Conservation (phyloP, 2,797 vertebrate species). For the Mus caroli region DNA sequence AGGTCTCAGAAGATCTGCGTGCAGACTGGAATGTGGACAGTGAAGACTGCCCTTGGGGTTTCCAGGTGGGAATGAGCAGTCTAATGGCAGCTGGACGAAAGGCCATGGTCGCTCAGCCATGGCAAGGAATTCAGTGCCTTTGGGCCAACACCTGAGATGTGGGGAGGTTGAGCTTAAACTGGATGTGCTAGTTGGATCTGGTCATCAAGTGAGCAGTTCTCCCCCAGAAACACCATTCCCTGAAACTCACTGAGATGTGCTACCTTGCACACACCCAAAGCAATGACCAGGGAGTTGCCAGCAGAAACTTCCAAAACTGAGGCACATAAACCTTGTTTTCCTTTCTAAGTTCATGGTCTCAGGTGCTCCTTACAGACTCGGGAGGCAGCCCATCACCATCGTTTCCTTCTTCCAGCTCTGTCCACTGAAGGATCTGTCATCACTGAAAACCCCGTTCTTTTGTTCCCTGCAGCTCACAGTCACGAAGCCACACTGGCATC, state of each 20-base stretch:
- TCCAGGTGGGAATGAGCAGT: not conserved
- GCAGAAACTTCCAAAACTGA: not conserved
- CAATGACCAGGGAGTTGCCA: not conserved
- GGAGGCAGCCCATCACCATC: not conserved
- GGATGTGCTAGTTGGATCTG: not conserved
- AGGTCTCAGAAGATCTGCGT: not conserved
- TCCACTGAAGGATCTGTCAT: not conserved
- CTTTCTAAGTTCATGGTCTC: not conserved
- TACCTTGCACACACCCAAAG: not conserved
- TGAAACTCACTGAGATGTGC: not conserved
- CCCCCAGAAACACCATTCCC: not conserved
- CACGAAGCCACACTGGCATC: not conserved
- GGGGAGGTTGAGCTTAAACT: not conserved
- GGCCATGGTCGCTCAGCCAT: not conserved
- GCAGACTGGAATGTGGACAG: not conserved
- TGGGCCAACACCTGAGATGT: not conserved
- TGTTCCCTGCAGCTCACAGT: not conserved
- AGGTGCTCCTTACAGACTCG: not conserved
- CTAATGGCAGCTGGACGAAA: not conserved
- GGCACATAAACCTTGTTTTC: not conserved
- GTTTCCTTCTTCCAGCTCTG: not conserved
- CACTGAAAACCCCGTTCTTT: not conserved
- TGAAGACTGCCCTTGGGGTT: not conserved
- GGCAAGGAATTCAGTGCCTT: not conserved
- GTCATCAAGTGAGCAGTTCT: not conserved